Evolutionary conservation across 2,888 invertebrate genomes (phyloP), one percentile per base, ranked within the genome.

Genomic region (Mesoligia furuncula): DNA sequence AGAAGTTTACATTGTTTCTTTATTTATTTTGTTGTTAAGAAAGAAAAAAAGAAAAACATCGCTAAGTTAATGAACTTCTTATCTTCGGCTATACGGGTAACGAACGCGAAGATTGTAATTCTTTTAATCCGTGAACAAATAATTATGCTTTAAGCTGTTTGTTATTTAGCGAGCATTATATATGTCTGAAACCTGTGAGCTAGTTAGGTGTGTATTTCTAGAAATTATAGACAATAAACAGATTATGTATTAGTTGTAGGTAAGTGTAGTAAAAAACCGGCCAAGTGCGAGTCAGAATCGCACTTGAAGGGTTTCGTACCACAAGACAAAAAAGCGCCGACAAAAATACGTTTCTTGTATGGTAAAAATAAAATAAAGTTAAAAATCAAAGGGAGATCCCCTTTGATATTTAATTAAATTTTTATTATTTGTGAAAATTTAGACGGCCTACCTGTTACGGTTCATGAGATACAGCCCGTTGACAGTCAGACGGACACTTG

Each of bases 11-110:
- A 62, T 51, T 78, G 73, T 81, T 78, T 57, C 39, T 72, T 48
- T 72, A 68, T 81, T 81, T 81, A 81, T 69, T 65, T 27, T 74
- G 42, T 68, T 57, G 17, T 42, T 17, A 54, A 4, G 42, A 78
- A 81, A 70, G 27, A 39, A 73, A 67, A 31, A 61, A 64, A 68
- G 61, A 66, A 73, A 70, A 79, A 62, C 74, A 80, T 31, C 17
- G 70, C 57, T 11, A 48, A 82, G 74, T 67, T 62, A 82, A 82
- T 71, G 67, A 74, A 82, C 79, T 48, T 51, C 74, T 79, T 82
- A 82, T 82, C 82, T 67, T 42, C 8, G 24, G 36, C 69, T 69
- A 4, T 20, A 13, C 31, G 36, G 54, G 57, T 68, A 81, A 64
- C 65, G 67, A 81, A 71, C 77, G 66, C 42, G n/a, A 42, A 64